Conservation (phyloP, 2,888 invertebrate species). For the Amphipyra berbera region DNA sequence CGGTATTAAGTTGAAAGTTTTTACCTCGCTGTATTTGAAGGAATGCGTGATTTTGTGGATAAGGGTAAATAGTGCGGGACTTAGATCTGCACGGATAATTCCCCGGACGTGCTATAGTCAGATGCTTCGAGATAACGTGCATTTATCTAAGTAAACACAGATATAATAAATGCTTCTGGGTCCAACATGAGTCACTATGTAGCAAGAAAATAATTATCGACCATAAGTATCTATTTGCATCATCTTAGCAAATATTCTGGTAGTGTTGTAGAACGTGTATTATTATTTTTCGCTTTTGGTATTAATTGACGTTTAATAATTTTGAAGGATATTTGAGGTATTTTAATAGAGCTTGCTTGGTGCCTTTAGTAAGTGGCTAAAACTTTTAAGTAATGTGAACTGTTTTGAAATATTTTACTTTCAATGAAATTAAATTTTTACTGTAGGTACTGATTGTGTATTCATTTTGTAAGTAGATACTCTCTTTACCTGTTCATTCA, state of each 20-base stretch:
- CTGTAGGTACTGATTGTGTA: too few relatives aligned
- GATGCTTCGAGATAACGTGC: constrained; percentile 63
- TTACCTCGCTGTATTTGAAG: constrained; percentile 44
- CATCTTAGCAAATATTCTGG: constrained; percentile 29
- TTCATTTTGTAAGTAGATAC: too few relatives aligned
- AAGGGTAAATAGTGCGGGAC: constrained; percentile 55
- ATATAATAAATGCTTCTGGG: constrained; percentile 59
- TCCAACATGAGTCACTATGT: constrained; percentile 44
- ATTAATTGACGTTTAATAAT: not conserved
- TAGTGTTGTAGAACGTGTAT: constrained; percentile 7
- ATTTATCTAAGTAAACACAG: constrained; percentile 60
- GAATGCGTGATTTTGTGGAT: constrained; percentile 67
- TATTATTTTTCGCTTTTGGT: constrained; percentile 1
- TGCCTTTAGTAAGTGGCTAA: too few relatives aligned
- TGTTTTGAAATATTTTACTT: too few relatives aligned
- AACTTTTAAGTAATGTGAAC: too few relatives aligned
- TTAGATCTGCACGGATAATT: constrained; percentile 72
- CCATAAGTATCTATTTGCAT: constrained; percentile 53
- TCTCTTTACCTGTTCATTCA: too few relatives aligned
- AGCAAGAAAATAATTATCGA: constrained; percentile 52
- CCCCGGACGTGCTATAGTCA: constrained; percentile 71
- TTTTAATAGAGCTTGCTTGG: too few relatives aligned
- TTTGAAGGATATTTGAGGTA: not conserved
- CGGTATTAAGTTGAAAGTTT: constrained; percentile 65
- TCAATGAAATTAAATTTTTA: too few relatives aligned